Evolutionary conservation across 2,888 invertebrate genomes (phyloP).

Genomic region (Molorchus minor): DNA sequence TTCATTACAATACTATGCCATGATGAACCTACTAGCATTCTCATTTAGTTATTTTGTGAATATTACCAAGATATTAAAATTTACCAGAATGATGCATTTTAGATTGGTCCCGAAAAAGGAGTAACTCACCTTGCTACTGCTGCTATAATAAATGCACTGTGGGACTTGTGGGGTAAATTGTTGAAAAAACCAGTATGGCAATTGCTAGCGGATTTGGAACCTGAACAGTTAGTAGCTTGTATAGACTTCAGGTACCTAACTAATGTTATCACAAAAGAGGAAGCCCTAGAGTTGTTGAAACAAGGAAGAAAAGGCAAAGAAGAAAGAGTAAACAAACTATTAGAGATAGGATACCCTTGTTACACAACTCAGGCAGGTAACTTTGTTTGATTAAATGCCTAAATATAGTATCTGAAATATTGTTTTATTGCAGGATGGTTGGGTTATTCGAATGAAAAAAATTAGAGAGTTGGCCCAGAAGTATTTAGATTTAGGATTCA

Average conservation of each 20-base stretch:
- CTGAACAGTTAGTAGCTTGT: constrained; percentile 83
- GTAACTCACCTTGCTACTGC: constrained; percentile 88
- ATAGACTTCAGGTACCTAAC: constrained; percentile 88
- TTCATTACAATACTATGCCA: too few species aligned
- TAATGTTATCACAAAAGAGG: constrained; percentile 83
- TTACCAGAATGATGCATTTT: too few species aligned
- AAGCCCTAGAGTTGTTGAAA: constrained; percentile 77
- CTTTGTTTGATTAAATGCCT: constrained; percentile 37
- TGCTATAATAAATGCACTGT: constrained; percentile 88
- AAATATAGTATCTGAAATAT: constrained; percentile 9
- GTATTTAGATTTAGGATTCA: constrained; percentile 79
- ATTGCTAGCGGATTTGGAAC: constrained; percentile 81
- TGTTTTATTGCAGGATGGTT: constrained; percentile 75
- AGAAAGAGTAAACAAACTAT: constrained; percentile 71
- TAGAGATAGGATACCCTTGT: constrained; percentile 80
- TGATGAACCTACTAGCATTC: too few species aligned
- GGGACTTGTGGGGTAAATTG: constrained; percentile 91
- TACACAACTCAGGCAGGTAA: constrained; percentile 87
- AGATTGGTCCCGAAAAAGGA: constrained; percentile 93
- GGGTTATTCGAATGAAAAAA: constrained; percentile 82
- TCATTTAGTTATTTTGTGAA: too few species aligned
- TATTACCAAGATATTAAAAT: too few species aligned
- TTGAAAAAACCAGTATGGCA: constrained; percentile 90
- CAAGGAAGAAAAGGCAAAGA: constrained; percentile 68
- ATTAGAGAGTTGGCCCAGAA: constrained; percentile 75